phyloP scores from a whole-genome alignment of 30 jellyfish, hydroid and myxozoan species.

The Aurelia aurita region DNA sequence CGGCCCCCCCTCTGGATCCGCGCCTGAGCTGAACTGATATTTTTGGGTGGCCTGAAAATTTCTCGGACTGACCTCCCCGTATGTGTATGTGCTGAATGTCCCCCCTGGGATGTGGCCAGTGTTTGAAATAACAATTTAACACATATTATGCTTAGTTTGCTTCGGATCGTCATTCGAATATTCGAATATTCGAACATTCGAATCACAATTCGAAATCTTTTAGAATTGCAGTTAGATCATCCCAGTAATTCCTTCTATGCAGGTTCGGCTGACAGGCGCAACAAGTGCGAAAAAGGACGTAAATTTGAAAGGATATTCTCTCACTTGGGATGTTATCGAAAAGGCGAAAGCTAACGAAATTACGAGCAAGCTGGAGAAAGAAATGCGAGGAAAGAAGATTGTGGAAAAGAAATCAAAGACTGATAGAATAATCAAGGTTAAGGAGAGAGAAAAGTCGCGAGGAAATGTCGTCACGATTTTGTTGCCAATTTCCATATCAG shows the following conservation, averaged over 20 bases:
- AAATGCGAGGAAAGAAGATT: background rate
- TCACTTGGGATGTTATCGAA: constrained; percentile 27
- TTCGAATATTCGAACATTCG: too few species aligned
- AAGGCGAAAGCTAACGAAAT: constrained; percentile 2
- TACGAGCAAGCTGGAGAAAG: background rate
- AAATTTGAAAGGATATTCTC: constrained; percentile 30
- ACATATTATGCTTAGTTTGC: too few species aligned
- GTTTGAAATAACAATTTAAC: too few species aligned
- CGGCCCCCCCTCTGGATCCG: too few species aligned
- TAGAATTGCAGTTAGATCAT: too few species aligned
- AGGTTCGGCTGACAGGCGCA: constrained; percentile 23
- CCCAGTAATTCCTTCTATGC: background rate
- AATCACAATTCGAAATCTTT: too few species aligned
- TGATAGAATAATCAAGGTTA: background rate
- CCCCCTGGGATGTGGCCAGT: too few species aligned
- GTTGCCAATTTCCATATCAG: constrained; percentile 45
- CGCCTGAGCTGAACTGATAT: too few species aligned
- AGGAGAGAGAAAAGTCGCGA: background rate
- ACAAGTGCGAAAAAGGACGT: background rate
- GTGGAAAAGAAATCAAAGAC: background rate
- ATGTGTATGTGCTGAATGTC: too few species aligned
- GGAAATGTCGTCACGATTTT: constrained; percentile 21
- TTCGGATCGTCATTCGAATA: too few species aligned
- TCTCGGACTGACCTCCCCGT: too few species aligned
- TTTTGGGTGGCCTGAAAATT: too few species aligned